A percentile compares a stretch with the other conserved stretches of the same genome.
Evolutionary conservation across 1,140 invertebrate genomes (phyloP).

Genomic region (Euwallacea fornicatus): DNA sequence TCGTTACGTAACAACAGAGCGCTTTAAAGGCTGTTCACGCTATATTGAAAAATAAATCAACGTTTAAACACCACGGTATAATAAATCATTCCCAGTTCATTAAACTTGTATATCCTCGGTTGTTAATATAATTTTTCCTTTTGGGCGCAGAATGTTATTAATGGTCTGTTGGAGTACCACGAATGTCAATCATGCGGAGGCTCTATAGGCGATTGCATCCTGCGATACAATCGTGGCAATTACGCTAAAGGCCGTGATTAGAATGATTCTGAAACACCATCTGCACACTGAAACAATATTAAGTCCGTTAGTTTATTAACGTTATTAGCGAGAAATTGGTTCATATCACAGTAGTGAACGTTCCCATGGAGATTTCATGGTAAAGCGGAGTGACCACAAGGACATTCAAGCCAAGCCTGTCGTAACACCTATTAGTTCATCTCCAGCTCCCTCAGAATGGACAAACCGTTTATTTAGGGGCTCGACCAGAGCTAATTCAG

Average conservation of each 20-base stretch:
- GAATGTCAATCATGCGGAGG: constrained; percentile 18
- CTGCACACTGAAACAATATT: background rate
- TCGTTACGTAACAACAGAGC: background rate
- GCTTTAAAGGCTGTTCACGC: background rate
- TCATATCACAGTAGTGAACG: too few relatives aligned
- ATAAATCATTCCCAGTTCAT: constrained; percentile 17
- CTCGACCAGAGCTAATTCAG: too few relatives aligned
- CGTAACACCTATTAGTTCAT: too few relatives aligned
- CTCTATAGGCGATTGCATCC: constrained; percentile 17
- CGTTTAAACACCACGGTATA: background rate
- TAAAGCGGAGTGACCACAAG: too few relatives aligned
- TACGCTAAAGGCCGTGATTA: background rate
- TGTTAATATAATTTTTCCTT: constrained; percentile 21
- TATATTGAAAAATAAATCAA: constrained; percentile 22
- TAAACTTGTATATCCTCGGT: constrained; percentile 8
- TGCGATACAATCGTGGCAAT: constrained; percentile 5
- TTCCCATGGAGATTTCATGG: too few relatives aligned
- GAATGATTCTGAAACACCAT: background rate
- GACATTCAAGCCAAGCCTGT: too few relatives aligned
- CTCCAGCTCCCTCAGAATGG: too few relatives aligned
- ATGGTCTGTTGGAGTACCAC: constrained; percentile 11
- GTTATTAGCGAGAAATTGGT: too few relatives aligned
- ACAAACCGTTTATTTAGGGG: too few relatives aligned
- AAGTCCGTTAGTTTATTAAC: too few relatives aligned
- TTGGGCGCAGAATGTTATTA: constrained; percentile 11